Conservation (phyloP, 2,888 invertebrate genomes). For the Drosophila quinaria region DNA sequence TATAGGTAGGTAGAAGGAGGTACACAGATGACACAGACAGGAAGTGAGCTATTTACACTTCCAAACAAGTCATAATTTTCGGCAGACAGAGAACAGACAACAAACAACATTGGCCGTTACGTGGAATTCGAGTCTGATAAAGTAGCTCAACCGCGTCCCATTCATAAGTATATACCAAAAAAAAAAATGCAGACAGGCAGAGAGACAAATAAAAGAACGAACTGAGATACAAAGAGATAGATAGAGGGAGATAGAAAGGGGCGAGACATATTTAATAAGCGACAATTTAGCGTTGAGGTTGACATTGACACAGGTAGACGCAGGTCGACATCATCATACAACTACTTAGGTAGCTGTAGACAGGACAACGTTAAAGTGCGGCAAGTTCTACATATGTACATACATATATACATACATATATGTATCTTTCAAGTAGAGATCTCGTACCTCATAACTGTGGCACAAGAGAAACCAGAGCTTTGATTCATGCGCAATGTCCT, state of each 20-base stretch:
- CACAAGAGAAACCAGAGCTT: neutral
- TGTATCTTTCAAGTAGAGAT: neutral
- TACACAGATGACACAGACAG: conserved; percentile 52
- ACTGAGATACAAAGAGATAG: neutral
- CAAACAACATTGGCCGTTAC: conserved; percentile 52
- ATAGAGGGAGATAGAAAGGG: conserved; percentile 8
- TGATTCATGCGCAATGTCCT: conserved; percentile 1
- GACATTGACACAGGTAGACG: conserved; percentile 76
- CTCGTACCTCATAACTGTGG: neutral
- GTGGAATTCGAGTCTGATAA: conserved; percentile 68
- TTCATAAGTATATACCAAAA: conserved; percentile 34
- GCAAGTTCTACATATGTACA: neutral
- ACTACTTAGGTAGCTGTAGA: conserved; percentile 51
- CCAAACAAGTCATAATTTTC: conserved; percentile 81
- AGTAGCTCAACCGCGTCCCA: conserved; percentile 60
- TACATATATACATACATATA: too few species aligned
- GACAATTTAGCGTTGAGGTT: conserved; percentile 77
- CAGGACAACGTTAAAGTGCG: conserved; percentile 33
- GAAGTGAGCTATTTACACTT: conserved; percentile 81
- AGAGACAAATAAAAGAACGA: neutral
- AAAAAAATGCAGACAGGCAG: neutral
- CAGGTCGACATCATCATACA: conserved; percentile 32
- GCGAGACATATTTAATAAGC: conserved; percentile 70
- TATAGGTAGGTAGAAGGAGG: neutral
- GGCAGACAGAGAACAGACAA: conserved; percentile 65